These are phyloP conservation scores for Trypoxylon attenuatum DNA, from an alignment of 2,888 invertebrate genomes.

Conservation along the genomic window DNA sequence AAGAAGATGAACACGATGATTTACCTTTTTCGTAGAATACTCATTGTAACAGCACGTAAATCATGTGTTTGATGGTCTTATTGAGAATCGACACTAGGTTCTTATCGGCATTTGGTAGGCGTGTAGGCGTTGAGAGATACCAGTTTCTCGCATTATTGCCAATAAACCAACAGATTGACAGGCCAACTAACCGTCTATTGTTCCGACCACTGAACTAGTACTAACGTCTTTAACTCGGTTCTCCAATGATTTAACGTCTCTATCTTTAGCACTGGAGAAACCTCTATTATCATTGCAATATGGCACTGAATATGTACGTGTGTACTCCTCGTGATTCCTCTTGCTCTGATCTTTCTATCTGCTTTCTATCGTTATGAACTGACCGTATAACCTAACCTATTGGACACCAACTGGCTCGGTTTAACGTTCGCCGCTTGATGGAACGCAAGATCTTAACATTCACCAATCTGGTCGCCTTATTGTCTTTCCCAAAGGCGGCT, in stretches of 20 bases:
- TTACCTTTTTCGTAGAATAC: conserved; percentile 65
- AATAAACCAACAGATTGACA: conserved; percentile 29
- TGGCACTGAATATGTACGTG: too few species aligned
- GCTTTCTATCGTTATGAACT: too few species aligned
- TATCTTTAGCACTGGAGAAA: conserved; percentile 19
- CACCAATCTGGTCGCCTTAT: too few species aligned
- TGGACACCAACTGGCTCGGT: too few species aligned
- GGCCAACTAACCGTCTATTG: conserved; percentile 27
- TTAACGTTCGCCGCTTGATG: too few species aligned
- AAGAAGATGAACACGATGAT: not conserved
- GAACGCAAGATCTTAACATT: too few species aligned
- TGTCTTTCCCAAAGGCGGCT: too few species aligned
- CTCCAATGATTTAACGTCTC: conserved; percentile 6
- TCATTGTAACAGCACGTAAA: conserved; percentile 55
- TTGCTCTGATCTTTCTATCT: conserved; percentile 24
- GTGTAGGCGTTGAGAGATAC: conserved; percentile 34
- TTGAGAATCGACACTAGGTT: conserved; percentile 7
- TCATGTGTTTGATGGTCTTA: conserved; percentile 27
- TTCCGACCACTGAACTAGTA: not conserved
- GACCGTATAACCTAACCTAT: conserved; percentile 31
- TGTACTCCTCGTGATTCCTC: conserved; percentile 15
- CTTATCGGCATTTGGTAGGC: conserved; percentile 50
- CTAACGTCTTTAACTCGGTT: conserved; percentile 9
- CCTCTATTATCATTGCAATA: conserved; percentile 44
- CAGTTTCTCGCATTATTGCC: conserved; percentile 43